Evolutionary conservation across 2,797 vertebrate species (phyloP), one percentile per base, ranked within the genome.

Genomic region (Arctocebus calabarensis): DNA sequence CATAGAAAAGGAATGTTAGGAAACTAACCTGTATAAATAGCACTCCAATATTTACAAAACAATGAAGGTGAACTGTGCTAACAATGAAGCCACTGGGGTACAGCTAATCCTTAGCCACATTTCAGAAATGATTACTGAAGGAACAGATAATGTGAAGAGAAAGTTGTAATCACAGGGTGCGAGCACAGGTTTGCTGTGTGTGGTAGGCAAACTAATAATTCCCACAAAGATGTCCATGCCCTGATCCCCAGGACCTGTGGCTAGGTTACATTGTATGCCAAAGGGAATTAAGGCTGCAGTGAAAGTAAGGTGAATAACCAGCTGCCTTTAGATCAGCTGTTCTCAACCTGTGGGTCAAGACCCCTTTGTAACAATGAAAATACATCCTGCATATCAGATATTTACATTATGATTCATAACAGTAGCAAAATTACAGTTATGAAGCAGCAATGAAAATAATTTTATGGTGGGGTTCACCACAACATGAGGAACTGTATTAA

Each of bases 51-150:
- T 20, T 84, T 90, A 77, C 2, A 83, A 91, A 94, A 83, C 20
- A 59, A 66, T 37, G 40, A 86, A 79, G 70, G 64, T 17, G 37
- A 25, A 62, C 0, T 32, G 3, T 86, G 43, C 32, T 62, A 73
- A 73, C 55, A 64, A 88, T 3, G 25, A 57, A 27, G 48, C 16
- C 16, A 27, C 55, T 19, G 78, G 6, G 52, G 16, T 70, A 74
- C 34, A 64, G 23, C 0, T 25, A 87, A 90, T 52, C 59, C 29
- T 55, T 82, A 87, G n/a, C 11, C 75, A 96, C 84, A 87, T 16
- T 43, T 89, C 45, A 70, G n/a, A 94, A 93, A 70, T 75, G 32
- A 86, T 75, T 52, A 75, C 43, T 77, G 40, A 88, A 84, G 88
- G 52, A 93, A n/a, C 43, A 70, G 94, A 87, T 34, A 75, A 5